Evolutionary conservation across 2,888 invertebrate species (phyloP).

Genomic region (Tribolium freemani): DNA sequence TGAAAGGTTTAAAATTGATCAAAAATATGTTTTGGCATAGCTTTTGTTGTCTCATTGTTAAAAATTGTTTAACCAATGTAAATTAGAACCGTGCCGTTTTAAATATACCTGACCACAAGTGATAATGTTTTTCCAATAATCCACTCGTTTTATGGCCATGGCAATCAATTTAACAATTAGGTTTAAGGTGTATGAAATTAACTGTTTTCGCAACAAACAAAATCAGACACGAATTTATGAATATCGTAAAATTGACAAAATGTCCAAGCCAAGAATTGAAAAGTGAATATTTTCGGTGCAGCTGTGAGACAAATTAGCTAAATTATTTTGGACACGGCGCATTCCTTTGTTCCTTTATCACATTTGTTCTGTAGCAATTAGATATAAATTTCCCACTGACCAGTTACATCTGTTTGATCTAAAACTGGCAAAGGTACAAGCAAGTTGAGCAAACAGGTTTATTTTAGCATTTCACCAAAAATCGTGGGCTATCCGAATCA

Average conservation of each 20-base stretch:
- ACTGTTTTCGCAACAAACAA: background rate
- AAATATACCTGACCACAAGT: no score
- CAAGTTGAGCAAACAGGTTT: constrained; percentile 3
- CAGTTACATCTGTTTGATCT: constrained; percentile 17
- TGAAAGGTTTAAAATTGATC: no score
- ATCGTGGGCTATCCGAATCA: background rate
- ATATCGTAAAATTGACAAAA: background rate
- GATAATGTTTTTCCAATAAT: background rate
- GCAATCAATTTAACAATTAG: background rate
- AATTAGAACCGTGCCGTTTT: no score
- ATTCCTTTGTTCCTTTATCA: constrained; percentile 13
- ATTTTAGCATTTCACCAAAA: constrained; percentile 27
- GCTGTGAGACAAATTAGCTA: background rate
- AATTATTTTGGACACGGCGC: background rate
- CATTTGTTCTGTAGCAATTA: background rate
- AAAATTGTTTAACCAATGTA: no score
- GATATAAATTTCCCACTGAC: constrained; percentile 5
- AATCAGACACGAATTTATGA: background rate
- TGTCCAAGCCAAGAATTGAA: no score
- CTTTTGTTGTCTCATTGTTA: no score
- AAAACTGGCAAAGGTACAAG: constrained; percentile 26
- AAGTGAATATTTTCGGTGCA: background rate
- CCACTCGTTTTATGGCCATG: background rate
- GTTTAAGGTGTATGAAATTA: background rate
- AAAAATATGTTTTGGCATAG: no score